Percentiles rank a stretch among this genome's conserved stretches.
These are phyloP conservation scores for Bothrops jararaca DNA, from an alignment of 2,113 vertebrate genomes.

Conservation along the genomic window DNA sequence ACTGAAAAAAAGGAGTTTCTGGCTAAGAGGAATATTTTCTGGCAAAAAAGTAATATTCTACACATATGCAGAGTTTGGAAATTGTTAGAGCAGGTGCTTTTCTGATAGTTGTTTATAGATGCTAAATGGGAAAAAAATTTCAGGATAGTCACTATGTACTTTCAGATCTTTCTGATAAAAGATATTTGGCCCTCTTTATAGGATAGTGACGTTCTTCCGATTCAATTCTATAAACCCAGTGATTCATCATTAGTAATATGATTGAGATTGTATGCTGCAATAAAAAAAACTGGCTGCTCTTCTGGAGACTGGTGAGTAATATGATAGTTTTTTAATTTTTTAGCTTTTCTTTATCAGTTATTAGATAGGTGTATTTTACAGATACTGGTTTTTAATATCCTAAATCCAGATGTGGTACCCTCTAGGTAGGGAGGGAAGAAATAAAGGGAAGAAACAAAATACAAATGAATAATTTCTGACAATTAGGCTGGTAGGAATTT, in stretches of 20 bases:
- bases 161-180: not conserved
- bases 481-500: not conserved
- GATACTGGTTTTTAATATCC: not conserved
- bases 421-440: too few species aligned
- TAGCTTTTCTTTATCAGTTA: not conserved
- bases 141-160: not conserved
- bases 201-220: not conserved
- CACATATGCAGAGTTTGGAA: not conserved
- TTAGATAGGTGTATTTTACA: not conserved
- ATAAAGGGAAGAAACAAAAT: not conserved
- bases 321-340: not conserved
- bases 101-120: not conserved
- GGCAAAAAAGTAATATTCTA: not conserved
- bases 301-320: not conserved
- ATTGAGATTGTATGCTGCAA: not conserved
- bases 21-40: not conserved
- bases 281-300: not conserved
- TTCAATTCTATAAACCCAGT: not conserved
- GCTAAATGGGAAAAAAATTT: not conserved
- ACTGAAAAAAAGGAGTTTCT: not conserved
- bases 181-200: not conserved
- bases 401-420: not conserved
- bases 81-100: not conserved
- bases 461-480: not conserved
- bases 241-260: not conserved